Percentiles rank a stretch among this genome's conserved stretches.
Evolutionary conservation across 2,888 invertebrate genomes (phyloP).

Genomic region (Deilephila elpenor): DNA sequence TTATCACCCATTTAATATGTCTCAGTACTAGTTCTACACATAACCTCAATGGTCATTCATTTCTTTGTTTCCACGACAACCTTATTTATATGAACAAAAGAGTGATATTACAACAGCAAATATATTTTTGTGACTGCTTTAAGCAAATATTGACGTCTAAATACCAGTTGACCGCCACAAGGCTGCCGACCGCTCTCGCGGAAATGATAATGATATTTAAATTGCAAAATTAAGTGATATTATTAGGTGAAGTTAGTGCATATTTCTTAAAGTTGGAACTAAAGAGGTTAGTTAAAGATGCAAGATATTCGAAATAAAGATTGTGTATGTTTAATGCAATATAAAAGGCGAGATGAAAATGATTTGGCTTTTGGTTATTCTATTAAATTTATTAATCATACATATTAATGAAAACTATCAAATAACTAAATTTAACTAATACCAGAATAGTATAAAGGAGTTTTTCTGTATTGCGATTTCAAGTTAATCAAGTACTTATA

Average conservation of each 20-base stretch:
- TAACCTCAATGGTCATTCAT: neutral
- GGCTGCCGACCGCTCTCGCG: conserved; percentile 41
- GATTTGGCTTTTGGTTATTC: too few species aligned
- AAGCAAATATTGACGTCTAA: conserved; percentile 34
- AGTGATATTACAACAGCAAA: conserved; percentile 3
- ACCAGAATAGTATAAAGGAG: too few species aligned
- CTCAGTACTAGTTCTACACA: neutral
- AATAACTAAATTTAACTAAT: too few species aligned
- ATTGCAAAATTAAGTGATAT: conserved; percentile 22
- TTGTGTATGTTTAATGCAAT: too few species aligned
- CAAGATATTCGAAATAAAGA: too few species aligned
- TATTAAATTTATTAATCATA: too few species aligned
- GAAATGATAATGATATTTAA: conserved; percentile 35
- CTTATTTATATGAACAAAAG: neutral
- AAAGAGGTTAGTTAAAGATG: too few species aligned
- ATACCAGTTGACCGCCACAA: conserved; percentile 44
- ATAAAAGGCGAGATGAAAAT: too few species aligned
- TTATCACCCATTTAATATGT: neutral
- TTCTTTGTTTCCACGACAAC: conserved; percentile 15
- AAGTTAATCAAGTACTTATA: too few species aligned
- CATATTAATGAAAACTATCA: too few species aligned
- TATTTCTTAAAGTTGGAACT: neutral
- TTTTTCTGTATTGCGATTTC: too few species aligned
- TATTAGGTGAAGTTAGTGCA: neutral
- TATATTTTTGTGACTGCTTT: conserved; percentile 17